A percentile compares a stretch with the other conserved stretches of the same genome.
phyloP scores from a whole-genome alignment of 1,140 invertebrate genomes.

The Chironomus tepperi region DNA sequence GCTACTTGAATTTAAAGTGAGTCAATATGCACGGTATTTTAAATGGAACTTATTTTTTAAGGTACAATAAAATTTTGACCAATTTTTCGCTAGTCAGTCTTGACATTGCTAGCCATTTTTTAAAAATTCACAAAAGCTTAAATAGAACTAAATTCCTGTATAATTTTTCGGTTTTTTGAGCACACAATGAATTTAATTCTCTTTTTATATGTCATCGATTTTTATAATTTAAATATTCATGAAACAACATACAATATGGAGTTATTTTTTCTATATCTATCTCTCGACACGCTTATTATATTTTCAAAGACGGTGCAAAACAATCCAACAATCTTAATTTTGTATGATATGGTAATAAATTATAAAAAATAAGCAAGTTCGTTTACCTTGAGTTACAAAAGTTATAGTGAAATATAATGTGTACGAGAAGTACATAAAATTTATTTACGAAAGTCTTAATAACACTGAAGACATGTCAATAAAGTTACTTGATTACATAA shows the following conservation, averaged over 20 bases:
- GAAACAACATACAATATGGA: background rate
- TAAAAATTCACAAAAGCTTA: too few relatives aligned
- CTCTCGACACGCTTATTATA: background rate
- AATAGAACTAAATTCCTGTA: background rate
- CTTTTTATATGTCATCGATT: background rate
- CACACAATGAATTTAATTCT: background rate
- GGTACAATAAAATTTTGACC: too few relatives aligned
- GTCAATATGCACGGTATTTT: too few relatives aligned
- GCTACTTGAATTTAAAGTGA: too few relatives aligned
- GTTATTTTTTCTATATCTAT: background rate
- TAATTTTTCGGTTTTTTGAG: constrained; percentile 18
- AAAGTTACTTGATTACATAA: constrained; percentile 7
- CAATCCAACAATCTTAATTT: too few relatives aligned
- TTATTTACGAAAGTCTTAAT: constrained; percentile 5
- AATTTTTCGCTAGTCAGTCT: too few relatives aligned
- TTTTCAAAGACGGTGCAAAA: background rate
- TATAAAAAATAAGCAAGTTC: background rate
- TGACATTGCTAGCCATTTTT: too few relatives aligned
- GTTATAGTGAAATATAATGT: background rate
- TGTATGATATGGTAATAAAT: too few relatives aligned
- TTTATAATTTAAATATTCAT: too few relatives aligned
- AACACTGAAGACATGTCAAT: background rate
- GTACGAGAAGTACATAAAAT: background rate
- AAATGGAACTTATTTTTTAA: too few relatives aligned
- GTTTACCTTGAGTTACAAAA: background rate